Evolutionary conservation across 2,113 vertebrate species (phyloP).

Genomic region (Delphinapterus leucas): DNA sequence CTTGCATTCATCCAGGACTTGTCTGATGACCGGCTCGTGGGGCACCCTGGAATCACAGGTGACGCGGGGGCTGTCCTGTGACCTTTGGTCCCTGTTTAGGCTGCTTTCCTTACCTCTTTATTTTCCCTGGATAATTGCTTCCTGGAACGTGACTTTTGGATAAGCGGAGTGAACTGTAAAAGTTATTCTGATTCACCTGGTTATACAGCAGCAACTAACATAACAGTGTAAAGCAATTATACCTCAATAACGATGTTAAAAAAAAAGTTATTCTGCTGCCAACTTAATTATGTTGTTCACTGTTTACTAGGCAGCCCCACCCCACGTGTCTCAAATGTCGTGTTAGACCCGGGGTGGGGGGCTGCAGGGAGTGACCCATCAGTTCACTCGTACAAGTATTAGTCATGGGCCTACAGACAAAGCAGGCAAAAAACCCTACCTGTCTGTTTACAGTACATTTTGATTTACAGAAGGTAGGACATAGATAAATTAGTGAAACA

Average conservation of each 20-base stretch:
- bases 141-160: constrained; percentile 7
- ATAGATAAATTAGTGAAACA: background rate
- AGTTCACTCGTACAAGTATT: background rate
- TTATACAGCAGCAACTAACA: no score
- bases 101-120: background rate
- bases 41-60: background rate
- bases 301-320: background rate
- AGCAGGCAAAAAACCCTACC: background rate
- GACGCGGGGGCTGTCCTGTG: background rate
- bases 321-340: fast-evolving
- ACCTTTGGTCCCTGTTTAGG: background rate
- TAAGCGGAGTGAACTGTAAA: background rate
- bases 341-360: background rate
- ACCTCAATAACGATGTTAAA: no score
- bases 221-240: no score
- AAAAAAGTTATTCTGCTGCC: background rate
- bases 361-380: background rate
- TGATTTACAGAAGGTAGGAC: background rate
- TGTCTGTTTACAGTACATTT: background rate
- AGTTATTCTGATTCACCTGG: background rate
- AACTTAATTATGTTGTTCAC: background rate
- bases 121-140: constrained; percentile 13
- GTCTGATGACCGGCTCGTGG: background rate
- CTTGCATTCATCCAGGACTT: background rate
- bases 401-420: background rate